Conservation (phyloP, 2,797 vertebrate species). For the Aulostomus chinensis region DNA sequence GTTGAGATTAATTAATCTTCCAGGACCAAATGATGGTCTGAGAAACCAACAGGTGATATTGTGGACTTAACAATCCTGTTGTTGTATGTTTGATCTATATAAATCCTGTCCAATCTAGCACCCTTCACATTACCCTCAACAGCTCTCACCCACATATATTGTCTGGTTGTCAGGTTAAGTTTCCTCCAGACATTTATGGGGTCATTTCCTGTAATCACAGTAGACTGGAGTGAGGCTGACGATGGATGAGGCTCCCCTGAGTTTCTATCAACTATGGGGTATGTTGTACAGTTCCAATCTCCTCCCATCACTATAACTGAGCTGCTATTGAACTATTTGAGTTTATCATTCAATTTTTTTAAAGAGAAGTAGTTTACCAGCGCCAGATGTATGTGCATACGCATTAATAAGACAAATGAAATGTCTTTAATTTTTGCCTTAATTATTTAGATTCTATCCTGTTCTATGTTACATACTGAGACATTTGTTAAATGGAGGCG, state of each 20-base stretch:
- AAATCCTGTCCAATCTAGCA: background rate
- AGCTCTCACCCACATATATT: background rate
- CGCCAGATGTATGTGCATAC: too few relatives aligned
- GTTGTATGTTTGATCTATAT: background rate
- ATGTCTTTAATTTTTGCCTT: background rate
- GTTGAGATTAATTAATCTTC: constrained; percentile 2
- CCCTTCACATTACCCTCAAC: background rate
- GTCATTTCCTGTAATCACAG: too few relatives aligned
- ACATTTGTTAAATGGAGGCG: background rate
- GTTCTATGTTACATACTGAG: background rate
- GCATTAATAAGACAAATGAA: background rate
- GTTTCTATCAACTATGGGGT: background rate
- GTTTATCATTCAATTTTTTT: too few relatives aligned
- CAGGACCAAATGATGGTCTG: constrained; percentile 1
- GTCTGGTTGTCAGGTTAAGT: background rate
- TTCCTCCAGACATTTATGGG: background rate
- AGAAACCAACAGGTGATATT: background rate
- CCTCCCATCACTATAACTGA: background rate
- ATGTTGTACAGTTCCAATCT: too few relatives aligned
- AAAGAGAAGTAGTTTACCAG: too few relatives aligned
- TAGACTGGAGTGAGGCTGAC: background rate
- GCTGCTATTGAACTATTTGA: background rate
- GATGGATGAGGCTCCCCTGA: background rate
- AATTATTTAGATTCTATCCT: background rate
- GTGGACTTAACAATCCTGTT: background rate